These are phyloP conservation scores for Scaptomyza flava DNA, from an alignment of 2,888 invertebrate species.

Conservation along the genomic window DNA sequence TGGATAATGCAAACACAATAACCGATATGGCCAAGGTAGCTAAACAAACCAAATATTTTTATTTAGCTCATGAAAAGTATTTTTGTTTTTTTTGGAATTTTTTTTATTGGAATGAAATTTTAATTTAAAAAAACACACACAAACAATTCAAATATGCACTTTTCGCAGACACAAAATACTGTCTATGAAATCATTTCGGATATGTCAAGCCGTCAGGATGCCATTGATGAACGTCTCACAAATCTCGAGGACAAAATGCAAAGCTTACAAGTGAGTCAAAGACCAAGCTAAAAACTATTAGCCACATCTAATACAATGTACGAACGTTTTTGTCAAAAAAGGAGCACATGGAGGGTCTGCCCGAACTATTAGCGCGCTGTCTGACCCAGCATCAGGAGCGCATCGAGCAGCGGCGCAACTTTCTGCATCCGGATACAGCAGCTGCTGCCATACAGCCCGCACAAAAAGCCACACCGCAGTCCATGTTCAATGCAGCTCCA, in stretches of 20 bases:
- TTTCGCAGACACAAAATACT: constrained; percentile 95
- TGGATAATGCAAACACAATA: constrained; percentile 99
- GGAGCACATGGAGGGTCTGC: constrained; percentile 93
- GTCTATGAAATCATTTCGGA: constrained; percentile 99
- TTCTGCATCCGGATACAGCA: constrained; percentile 94
- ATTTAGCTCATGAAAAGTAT: neutral
- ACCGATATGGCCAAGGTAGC: constrained; percentile 99
- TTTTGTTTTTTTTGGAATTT: no score
- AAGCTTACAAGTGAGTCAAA: constrained; percentile 89
- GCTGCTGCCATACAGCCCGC: constrained; percentile 85
- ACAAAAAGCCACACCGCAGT: constrained; percentile 85
- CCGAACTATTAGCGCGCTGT: constrained; percentile 92
- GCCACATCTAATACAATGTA: no score
- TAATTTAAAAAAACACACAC: no score
- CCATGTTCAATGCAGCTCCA: constrained; percentile 85
- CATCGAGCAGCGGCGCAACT: constrained; percentile 92
- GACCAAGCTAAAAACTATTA: no score
- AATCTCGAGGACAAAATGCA: constrained; percentile 96
- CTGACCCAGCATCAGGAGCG: constrained; percentile 91
- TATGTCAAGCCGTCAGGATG: constrained; percentile 97
- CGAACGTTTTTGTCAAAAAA: no score
- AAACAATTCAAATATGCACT: neutral
- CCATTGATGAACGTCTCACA: constrained; percentile 95
- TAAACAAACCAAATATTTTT: constrained; percentile 43
- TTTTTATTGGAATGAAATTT: neutral